Base-by-base conservation (phyloP, 1,140 invertebrate genomes). In the Protaetia brevitarsis region DNA sequence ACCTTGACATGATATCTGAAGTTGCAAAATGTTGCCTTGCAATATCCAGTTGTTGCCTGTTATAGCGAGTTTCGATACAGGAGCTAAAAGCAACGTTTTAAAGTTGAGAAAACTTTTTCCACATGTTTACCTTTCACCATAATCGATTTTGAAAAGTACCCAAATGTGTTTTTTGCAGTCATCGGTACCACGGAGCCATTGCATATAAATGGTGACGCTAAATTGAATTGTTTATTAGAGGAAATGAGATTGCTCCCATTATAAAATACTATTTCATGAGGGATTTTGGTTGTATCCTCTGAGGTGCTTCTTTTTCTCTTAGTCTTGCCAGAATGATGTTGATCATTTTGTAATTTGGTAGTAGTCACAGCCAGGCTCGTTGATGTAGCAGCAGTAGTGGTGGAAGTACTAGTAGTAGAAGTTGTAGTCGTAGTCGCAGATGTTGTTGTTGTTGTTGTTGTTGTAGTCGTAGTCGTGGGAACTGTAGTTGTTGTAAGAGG, bases 41-140 rank as follows among this genome's bases (percentile, higher is more conserved):
- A 92, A 85, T 11, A 94, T 81, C 91, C 91, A 94, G 70, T 88
- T 89, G 31, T 86, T 85, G 4, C 90, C 90, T 11, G 82, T 84
- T 3, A 89, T 84, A 8, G 82, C 84, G 7, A 91, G 78, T 69
- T 86, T 85, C 11, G 80, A 76, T 64, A 93, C 81, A 0, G 89
- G 88, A 71, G 82, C 90, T 92, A 72, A 21, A 81, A 83, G 75
- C 72, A 64, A 69, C 66, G 26, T 23, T 23, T 6, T 21, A 51
- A 2, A 51, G 26, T 23, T 51, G 3, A 8, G 26, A 51, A 5
- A 1, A 51, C 6, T n/a, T n/a, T n/a, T n/a, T n/a, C n/a, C n/a
- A 67, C 34, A 62, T 68, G 75, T 74, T 79, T 70, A 90, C 89
- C 85, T 84, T 85, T 85, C 7, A 86, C 80, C 29, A 80, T 79